Conservation (phyloP, 2,888 invertebrate genomes). For the Junonia oenone region DNA sequence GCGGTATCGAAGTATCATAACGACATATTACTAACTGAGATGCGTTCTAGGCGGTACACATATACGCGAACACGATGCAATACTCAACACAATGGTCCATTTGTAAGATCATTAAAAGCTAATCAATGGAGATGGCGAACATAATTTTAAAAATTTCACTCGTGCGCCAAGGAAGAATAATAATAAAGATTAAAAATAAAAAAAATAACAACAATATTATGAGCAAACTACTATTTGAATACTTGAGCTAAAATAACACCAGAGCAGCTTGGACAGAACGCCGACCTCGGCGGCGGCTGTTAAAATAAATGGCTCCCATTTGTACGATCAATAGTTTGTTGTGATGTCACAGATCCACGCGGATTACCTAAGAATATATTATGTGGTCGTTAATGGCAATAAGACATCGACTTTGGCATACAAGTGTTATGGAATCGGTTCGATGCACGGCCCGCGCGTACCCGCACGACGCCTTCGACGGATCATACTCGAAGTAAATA, state of each 20-base stretch:
- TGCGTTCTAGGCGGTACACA: conserved; percentile 21
- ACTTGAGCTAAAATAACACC: conserved; percentile 75
- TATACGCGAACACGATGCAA: conserved; percentile 40
- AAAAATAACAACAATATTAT: conserved; percentile 65
- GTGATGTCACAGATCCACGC: conserved; percentile 71
- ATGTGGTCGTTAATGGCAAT: conserved; percentile 66
- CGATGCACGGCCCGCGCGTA: conserved; percentile 21
- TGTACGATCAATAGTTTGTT: conserved; percentile 71
- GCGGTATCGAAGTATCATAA: conserved; percentile 9
- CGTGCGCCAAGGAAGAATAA: conserved; percentile 51
- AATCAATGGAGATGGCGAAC: conserved; percentile 60
- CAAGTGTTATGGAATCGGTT: conserved; percentile 51
- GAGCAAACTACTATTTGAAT: conserved; percentile 73
- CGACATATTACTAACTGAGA: conserved; percentile 20
- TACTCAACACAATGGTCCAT: conserved; percentile 48
- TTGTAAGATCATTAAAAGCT: conserved; percentile 51
- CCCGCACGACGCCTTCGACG: conserved; percentile 22
- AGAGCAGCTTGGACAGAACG: conserved; percentile 72
- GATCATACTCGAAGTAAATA: conserved; percentile 38
- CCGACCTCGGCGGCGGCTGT: conserved; percentile 50
- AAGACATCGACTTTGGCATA: conserved; percentile 76
- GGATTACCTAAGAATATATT: conserved; percentile 48
- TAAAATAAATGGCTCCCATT: conserved; percentile 65
- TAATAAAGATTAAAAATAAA: conserved; percentile 46
- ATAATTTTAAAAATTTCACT: conserved; percentile 58